These are phyloP conservation scores for Augiades crinisus DNA, from an alignment of 2,888 invertebrate genomes.

Conservation along the genomic window DNA sequence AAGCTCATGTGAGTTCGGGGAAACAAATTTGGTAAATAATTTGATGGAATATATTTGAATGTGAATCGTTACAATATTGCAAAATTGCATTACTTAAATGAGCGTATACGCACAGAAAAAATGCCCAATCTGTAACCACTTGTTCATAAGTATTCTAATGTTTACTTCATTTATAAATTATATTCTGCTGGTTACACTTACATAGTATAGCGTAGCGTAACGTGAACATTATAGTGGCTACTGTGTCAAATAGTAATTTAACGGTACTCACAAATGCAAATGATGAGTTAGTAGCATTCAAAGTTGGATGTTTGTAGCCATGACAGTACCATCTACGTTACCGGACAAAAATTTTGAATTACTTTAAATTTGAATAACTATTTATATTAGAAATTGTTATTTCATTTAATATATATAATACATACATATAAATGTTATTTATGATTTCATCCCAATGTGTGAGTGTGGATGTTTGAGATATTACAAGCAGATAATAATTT, in stretches of 20 bases:
- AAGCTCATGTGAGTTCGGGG: too few species aligned
- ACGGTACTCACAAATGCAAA: conserved; percentile 70
- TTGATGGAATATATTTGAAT: too few species aligned
- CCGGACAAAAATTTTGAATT: conserved; percentile 56
- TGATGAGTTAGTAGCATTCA: conserved; percentile 75
- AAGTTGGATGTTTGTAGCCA: conserved; percentile 79
- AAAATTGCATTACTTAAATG: too few species aligned
- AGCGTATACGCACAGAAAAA: too few species aligned
- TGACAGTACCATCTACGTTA: conserved; percentile 78
- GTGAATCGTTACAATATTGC: too few species aligned
- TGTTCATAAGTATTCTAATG: background rate
- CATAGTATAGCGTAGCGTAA: conserved; percentile 14
- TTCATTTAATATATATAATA: background rate
- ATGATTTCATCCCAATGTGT: too few species aligned
- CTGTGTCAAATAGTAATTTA: conserved; percentile 41
- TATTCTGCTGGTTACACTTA: background rate
- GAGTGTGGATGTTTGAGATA: too few species aligned
- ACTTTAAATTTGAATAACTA: conserved; percentile 32
- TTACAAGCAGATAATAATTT: too few species aligned
- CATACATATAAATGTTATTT: background rate
- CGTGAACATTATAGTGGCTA: conserved; percentile 40
- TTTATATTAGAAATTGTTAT: conserved; percentile 8
- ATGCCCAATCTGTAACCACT: too few species aligned
- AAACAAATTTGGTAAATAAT: too few species aligned
- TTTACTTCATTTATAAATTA: background rate